Evolutionary conservation across 2,797 vertebrate genomes (phyloP).

Genomic region (Pangasius sanitwongsei): DNA sequence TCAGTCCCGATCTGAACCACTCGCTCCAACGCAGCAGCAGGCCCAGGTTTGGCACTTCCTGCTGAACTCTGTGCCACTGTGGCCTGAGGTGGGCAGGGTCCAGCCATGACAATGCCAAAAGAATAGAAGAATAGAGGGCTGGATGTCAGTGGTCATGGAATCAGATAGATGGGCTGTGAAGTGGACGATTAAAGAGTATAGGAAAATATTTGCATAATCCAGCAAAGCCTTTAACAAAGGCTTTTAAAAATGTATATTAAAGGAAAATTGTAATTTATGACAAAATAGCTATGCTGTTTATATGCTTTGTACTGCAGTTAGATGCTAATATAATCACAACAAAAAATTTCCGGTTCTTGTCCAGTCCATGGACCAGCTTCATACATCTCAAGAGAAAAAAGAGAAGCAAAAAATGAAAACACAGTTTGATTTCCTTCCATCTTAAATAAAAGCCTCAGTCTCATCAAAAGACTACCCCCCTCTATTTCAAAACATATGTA

Average conservation of each 20-base stretch:
- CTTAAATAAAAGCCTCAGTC: neutral
- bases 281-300: neutral
- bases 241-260: neutral
- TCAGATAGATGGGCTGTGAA: slow-evolving; percentile 6
- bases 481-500: slow-evolving; percentile 33
- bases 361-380: neutral
- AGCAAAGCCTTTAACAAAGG: neutral
- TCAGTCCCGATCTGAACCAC: slow-evolving; percentile 43
- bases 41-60: slow-evolving; percentile 33
- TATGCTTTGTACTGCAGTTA: neutral
- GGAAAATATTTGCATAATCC: neutral
- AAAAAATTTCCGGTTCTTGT: neutral
- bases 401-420: neutral
- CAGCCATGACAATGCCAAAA: slow-evolving; percentile 53
- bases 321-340: neutral
- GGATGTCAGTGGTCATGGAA: slow-evolving; percentile 22
- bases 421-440: neutral
- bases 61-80: slow-evolving; percentile 8
- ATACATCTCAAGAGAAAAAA: neutral
- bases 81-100: slow-evolving; percentile 40
- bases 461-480: slow-evolving; percentile 24
- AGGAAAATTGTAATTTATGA: neutral
- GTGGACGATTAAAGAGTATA: neutral
- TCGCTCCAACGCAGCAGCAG: slow-evolving; percentile 34
- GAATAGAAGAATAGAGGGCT: slow-evolving; percentile 38